Base-by-base conservation (phyloP, 2,113 vertebrate genomes). In the Mola mola region DNA sequence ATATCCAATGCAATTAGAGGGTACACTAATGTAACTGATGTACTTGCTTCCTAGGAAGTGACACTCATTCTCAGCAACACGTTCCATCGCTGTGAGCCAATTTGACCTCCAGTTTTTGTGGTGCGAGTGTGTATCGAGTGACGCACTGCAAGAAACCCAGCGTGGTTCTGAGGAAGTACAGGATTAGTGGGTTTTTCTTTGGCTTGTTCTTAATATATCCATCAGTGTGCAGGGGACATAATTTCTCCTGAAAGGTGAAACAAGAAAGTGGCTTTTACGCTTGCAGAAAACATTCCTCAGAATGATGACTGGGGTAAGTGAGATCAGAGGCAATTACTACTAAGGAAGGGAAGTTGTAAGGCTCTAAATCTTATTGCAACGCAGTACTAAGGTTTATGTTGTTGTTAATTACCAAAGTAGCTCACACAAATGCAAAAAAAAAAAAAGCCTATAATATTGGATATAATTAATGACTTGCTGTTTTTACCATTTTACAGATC, bases 231-330 rank as follows among this genome's bases (percentile, higher is more conserved):
- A 66, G 53, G 16, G 64, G 41, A 78, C 21, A 51, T 76, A 84
- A 87, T 86, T 83, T 72, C 70, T 79, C 64, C 63, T 86, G 79
- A 89, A 73, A 79, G 77, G 81, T 84, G 62, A 75, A 88, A 82
- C 65, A 67, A 79, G 76, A 66, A 87, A 78, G 72, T 83, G 67
- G 48, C 72, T 75, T 85, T 87, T 75, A 77, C 48, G 64, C 75
- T 73, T 75, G 63, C 49, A 72, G 68, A 82, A 79, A 79, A 68
- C 58, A 42, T 76, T 79, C 48, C 79, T 82, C 69, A 73, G 53
- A 63, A 73, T 80, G 79, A 81, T 84, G 79, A 79, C 74, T 52
- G 66, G 66, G 68, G 79, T 78, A 81, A 75, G 75, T 78, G 68
- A 84, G 79, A 84, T 83, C 84, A 82, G 78, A 83, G 59, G 73